Evolutionary conservation across 2,888 invertebrate species (phyloP), one percentile per base, ranked within the genome.

Genomic region (Hecatera dysodea): DNA sequence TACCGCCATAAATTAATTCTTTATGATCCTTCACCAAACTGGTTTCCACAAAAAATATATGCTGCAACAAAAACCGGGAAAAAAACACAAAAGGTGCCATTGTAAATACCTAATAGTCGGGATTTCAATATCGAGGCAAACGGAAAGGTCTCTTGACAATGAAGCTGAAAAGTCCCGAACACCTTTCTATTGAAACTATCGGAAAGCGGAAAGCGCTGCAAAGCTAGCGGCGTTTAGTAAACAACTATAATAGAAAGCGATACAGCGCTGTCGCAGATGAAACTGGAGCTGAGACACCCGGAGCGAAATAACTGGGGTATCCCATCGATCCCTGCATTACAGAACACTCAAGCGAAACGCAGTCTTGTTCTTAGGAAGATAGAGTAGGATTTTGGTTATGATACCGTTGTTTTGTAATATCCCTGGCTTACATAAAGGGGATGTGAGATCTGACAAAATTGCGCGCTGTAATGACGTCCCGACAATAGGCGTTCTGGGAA

Each of bases 401-500:
- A 12, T 33, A 19, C 0, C 15, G 19, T 44, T 57, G 83, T 85
- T 90, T 93, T 89, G 89, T 93, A 93, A 90, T 92, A 92, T 90
- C 89, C 89, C 87, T 88, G 89, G 91, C 93, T 93, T 94, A 95
- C 93, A 94, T 95, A 95, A 93, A 93, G 93, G 95, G 95, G 94
- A 94, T 93, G 91, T 90, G 89, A 91, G 93, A 90, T 90, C 92
- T 90, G 89, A 90, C 93, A 90, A 93, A 95, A 94, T 94, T 94
- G 95, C 93, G 91, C 92, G 91, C 90, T 88, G 92, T 93, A 92
- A 93, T 93, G 91, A 91, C 86, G 89, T 84, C 81, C 78, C 89
- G 89, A 95, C 95, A 96, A 96, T 93, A 91, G 95, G 87, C 86
- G 90, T 95, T 96, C 95, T 90, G 92, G 90, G 95, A 95, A 90